phyloP scores from a whole-genome alignment of 2,113 vertebrate species.

The Barbus barbus region DNA sequence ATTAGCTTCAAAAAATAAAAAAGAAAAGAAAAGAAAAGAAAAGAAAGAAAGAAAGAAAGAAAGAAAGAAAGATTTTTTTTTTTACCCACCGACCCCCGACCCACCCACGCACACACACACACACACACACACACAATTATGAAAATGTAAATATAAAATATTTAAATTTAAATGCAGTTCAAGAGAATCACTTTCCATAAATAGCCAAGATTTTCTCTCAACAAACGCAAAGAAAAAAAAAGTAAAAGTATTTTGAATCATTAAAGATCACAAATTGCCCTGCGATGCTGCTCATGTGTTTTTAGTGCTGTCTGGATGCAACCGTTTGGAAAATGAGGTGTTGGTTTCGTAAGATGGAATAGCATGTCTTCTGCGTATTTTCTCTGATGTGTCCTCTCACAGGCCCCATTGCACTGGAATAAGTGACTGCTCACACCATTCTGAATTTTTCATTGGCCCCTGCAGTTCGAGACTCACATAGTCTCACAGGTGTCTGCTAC shows the following conservation, averaged over 20 bases:
- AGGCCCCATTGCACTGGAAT: conserved; percentile 35
- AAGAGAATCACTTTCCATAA: too few species aligned
- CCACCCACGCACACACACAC: too few species aligned
- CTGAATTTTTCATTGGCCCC: conserved; percentile 49
- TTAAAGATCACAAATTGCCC: neutral
- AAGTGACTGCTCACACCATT: conserved; percentile 33
- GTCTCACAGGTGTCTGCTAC: conserved; percentile 11
- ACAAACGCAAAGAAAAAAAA: neutral
- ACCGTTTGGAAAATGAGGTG: neutral
- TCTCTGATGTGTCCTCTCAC: neutral
- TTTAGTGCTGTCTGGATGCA: neutral
- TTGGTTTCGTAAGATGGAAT: neutral
- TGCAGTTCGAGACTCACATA: conserved; percentile 18
- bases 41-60: too few species aligned
- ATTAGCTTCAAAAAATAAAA: too few species aligned
- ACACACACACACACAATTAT: neutral
- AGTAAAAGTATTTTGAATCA: neutral
- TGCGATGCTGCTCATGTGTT: neutral
- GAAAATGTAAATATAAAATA: too few species aligned
- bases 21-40: too few species aligned
- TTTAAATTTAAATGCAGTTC: neutral
- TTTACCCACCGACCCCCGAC: too few species aligned
- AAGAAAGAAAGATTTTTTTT: too few species aligned
- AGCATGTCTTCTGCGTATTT: conserved; percentile 5
- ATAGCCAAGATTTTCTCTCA: neutral